These are phyloP conservation scores for Macaca fascicularis DNA, from an alignment of 2,113 vertebrate species.

Conservation along the genomic window DNA sequence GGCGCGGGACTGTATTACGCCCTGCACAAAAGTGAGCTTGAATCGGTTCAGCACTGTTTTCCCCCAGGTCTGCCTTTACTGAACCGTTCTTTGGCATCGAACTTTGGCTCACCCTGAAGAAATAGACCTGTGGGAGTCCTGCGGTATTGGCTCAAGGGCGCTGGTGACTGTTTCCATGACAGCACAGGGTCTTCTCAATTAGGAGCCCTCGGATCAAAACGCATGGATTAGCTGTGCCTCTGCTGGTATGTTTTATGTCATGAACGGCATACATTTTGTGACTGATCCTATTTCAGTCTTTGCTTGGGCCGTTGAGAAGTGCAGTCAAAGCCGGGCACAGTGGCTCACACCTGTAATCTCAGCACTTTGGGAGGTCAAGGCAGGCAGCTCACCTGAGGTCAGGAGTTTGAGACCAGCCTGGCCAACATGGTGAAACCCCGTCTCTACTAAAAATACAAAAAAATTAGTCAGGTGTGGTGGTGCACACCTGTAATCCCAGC, in stretches of 20 bases:
- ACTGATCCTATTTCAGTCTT: neutral
- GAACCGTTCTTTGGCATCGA: fast-evolving
- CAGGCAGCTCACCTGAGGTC: no score
- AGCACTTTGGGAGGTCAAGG: no score
- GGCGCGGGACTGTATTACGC: fast-evolving
- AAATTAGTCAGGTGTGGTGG: no score
- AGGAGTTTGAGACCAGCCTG: no score
- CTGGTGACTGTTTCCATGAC: neutral
- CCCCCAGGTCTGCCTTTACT: neutral
- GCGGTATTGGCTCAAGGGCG: fast-evolving
- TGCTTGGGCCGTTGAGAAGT: neutral
- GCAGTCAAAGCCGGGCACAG: no score
- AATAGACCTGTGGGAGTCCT: neutral
- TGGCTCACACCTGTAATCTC: no score
- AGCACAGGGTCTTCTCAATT: neutral
- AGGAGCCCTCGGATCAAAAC: neutral
- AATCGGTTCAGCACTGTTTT: fast-evolving
- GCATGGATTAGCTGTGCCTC: neutral
- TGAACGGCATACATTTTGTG: fast-evolving
- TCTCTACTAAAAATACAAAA: no score
- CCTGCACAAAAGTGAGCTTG: neutral
- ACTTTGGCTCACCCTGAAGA: neutral
- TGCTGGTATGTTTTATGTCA: neutral
- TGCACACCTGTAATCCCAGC: no score
- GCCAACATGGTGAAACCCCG: no score